A percentile compares a stretch with the other conserved stretches of the same genome.
Evolutionary conservation across 2,888 invertebrate species (phyloP).

Genomic region (Ditula angustiorana): DNA sequence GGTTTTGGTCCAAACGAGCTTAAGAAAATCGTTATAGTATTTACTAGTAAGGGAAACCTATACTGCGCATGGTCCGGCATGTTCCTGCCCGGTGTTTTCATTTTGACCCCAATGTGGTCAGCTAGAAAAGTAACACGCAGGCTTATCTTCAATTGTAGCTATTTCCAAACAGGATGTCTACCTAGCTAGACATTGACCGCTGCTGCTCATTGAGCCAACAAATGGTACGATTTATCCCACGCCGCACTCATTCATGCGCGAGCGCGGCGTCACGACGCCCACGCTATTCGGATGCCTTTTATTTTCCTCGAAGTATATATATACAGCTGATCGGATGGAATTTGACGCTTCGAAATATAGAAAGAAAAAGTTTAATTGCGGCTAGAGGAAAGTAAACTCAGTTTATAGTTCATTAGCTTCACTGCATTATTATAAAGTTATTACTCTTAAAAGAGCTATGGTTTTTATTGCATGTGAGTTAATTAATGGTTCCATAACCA

Average conservation of each 20-base stretch:
- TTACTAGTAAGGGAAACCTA: no score
- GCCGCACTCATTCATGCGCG: constrained; percentile 15
- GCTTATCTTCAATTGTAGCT: not conserved
- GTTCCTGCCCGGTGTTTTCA: no score
- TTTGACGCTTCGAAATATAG: no score
- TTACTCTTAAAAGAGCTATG: no score
- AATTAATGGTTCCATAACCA: not conserved
- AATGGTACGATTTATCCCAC: constrained; percentile 30
- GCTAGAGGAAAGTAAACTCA: no score
- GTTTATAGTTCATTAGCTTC: no score
- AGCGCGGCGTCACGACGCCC: not conserved
- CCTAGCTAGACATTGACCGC: constrained; percentile 27
- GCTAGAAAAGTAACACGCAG: not conserved
- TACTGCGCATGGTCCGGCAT: no score
- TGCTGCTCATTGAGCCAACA: constrained; percentile 17
- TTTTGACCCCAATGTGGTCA: not conserved
- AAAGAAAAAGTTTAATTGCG: no score
- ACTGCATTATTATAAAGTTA: no score
- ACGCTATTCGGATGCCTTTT: constrained; percentile 13
- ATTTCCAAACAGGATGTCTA: constrained; percentile 30
- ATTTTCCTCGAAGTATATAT: constrained; percentile 21
- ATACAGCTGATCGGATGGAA: not conserved
- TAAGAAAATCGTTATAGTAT: no score
- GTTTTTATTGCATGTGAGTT: not conserved
- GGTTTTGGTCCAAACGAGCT: no score